Conservation (phyloP, 1,140 invertebrate genomes). For the Bombus ignitus region DNA sequence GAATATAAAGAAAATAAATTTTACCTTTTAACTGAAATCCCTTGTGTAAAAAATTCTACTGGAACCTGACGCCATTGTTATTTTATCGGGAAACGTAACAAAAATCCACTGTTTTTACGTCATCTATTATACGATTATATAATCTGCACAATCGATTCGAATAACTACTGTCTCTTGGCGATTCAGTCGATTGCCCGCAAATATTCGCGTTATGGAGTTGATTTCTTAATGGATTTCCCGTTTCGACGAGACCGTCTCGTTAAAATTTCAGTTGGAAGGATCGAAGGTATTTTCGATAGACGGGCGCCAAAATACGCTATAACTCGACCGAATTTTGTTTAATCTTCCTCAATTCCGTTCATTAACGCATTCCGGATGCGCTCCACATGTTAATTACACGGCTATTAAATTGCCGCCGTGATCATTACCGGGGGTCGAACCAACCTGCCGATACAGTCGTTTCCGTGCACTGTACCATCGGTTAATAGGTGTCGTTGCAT, state of each 20-base stretch:
- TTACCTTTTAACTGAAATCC: neutral
- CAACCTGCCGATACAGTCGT: constrained; percentile 46
- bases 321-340: constrained; percentile 61
- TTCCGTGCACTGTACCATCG: too few species aligned
- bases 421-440: constrained; percentile 56
- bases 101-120: neutral
- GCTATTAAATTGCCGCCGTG: constrained; percentile 63
- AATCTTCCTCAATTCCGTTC: constrained; percentile 62
- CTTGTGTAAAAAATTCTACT: neutral
- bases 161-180: neutral
- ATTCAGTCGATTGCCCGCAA: neutral
- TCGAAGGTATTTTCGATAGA: constrained; percentile 5
- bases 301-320: constrained; percentile 4
- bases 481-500: constrained; percentile 36
- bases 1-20: neutral
- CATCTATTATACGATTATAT: neutral
- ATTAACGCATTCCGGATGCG: constrained; percentile 61
- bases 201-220: neutral
- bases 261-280: neutral
- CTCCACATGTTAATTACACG: constrained; percentile 66
- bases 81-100: neutral
- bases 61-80: neutral
- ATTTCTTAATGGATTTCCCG: neutral
- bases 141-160: neutral
- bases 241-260: neutral